Conservation (phyloP, 2,888 invertebrate genomes). For the Aleiodes testaceus region DNA sequence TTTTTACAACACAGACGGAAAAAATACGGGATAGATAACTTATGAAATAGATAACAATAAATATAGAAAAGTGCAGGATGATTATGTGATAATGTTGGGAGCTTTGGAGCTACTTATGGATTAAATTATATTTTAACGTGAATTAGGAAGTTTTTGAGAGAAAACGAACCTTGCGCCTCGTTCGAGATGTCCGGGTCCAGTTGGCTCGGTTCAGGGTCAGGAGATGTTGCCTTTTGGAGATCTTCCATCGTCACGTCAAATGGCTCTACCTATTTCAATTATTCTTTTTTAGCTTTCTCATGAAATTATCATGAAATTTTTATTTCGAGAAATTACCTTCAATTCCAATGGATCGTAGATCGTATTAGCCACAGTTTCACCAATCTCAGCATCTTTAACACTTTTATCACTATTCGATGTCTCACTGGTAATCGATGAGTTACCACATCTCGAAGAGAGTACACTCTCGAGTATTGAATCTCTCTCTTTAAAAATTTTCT, state of each 20-base stretch:
- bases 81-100: background rate
- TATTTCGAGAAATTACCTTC: constrained; percentile 65
- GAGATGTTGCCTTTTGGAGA: constrained; percentile 55
- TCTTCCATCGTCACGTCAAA: constrained; percentile 63
- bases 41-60: background rate
- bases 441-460: constrained; percentile 57
- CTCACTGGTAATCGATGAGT: constrained; percentile 58
- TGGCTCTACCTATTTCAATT: constrained; percentile 61
- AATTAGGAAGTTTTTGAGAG: too few species aligned
- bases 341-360: constrained; percentile 65
- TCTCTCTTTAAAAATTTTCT: constrained; percentile 58
- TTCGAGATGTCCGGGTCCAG: constrained; percentile 62
- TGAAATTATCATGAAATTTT: too few species aligned
- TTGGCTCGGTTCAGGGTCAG: constrained; percentile 54
- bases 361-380: constrained; percentile 57
- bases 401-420: constrained; percentile 59
- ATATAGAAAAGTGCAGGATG: background rate
- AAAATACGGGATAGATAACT: background rate
- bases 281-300: too few species aligned
- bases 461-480: constrained; percentile 66
- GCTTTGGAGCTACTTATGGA: background rate
- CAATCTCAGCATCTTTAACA: constrained; percentile 57
- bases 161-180: constrained; percentile 61
- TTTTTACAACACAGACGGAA: constrained; percentile 15
- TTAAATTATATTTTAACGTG: constrained; percentile 7